phyloP scores from a whole-genome alignment of 2,797 vertebrate genomes.

The Linurgus olivaceus region DNA sequence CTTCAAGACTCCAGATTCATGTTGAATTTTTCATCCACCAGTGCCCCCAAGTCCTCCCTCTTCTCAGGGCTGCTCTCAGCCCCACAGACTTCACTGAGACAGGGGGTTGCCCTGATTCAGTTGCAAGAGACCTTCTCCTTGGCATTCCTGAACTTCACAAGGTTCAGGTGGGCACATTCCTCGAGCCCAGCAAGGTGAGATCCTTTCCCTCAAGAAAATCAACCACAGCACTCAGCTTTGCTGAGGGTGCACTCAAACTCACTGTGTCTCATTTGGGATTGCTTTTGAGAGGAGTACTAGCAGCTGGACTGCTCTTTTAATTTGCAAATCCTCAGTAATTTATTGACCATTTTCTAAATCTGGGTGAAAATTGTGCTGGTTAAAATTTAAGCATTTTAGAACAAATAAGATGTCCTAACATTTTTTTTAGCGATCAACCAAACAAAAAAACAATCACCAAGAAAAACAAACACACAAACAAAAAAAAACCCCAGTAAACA shows the following conservation, averaged over 20 bases:
- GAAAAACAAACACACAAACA: neutral
- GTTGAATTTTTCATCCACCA: neutral
- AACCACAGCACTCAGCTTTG: no score
- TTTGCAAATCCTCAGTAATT: neutral
- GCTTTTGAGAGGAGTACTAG: neutral
- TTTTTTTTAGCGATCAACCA: neutral
- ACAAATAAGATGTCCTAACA: neutral
- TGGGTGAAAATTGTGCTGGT: neutral
- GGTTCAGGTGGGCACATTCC: accelerated
- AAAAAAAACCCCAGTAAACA: no score
- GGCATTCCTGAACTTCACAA: neutral
- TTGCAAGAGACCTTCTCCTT: neutral
- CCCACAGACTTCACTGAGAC: no score
- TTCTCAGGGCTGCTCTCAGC: neutral
- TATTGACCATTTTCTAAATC: neutral
- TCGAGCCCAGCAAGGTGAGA: neutral
- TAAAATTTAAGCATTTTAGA: neutral
- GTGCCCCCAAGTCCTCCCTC: neutral
- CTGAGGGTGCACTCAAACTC: neutral
- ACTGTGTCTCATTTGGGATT: accelerated
- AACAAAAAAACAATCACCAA: neutral
- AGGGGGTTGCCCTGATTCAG: neutral
- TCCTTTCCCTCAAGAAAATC: neutral
- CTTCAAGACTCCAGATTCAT: neutral
- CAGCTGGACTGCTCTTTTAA: neutral